phyloP scores from a whole-genome alignment of 2,888 invertebrate genomes.

The Salticus scenicus region DNA sequence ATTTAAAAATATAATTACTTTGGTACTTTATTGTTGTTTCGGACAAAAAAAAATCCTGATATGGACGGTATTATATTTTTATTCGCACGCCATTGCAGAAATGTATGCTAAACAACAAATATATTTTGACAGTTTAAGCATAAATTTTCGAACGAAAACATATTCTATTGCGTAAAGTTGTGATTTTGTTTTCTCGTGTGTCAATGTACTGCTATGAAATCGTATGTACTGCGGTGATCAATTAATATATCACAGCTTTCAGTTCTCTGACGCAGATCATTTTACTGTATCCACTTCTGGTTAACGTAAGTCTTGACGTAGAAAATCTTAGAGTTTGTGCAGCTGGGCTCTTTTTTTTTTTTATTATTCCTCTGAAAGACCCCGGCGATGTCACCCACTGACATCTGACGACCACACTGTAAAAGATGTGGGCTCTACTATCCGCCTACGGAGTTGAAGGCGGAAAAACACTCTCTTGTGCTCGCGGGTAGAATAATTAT shows the following conservation, averaged over 20 bases:
- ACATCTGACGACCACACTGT: conserved; percentile 44
- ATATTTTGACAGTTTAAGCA: too few relatives aligned
- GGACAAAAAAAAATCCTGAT: too few relatives aligned
- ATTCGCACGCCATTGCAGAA: too few relatives aligned
- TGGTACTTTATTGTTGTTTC: too few relatives aligned
- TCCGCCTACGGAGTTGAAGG: conserved; percentile 46
- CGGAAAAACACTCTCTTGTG: conserved; percentile 12
- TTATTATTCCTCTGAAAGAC: conserved; percentile 34
- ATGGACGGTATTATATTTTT: too few relatives aligned
- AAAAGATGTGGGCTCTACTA: conserved; percentile 40
- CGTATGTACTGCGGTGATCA: conserved; percentile 35
- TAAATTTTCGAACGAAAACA: too few relatives aligned
- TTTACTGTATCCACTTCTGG: conserved; percentile 45
- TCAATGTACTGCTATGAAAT: too few relatives aligned
- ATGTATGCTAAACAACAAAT: too few relatives aligned
- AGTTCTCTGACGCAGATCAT: conserved; percentile 10
- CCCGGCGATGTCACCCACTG: conserved; percentile 53
- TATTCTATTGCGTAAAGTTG: too few relatives aligned
- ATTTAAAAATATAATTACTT: too few relatives aligned
- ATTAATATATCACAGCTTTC: conserved; percentile 32
- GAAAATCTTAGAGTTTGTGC: conserved; percentile 41
- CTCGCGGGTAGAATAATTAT: conserved; percentile 25
- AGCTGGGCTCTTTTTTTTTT: conserved; percentile 44
- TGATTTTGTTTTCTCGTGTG: too few relatives aligned
- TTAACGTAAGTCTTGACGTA: conserved; percentile 51